phyloP scores from a whole-genome alignment of 2,888 invertebrate genomes.

The Pantelozetes paolii region DNA sequence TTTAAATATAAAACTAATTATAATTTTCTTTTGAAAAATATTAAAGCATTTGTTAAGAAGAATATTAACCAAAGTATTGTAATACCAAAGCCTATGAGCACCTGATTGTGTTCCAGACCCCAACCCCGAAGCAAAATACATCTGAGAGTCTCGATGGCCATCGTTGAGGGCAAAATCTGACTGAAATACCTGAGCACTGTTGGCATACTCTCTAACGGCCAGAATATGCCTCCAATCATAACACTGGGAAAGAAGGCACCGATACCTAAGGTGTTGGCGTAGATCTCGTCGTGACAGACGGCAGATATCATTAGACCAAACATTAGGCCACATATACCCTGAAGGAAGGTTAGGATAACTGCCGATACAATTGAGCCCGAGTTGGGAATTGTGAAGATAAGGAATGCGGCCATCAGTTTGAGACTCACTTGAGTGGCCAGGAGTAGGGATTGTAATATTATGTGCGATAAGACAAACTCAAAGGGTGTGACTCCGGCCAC shows the following conservation, averaged over 20 bases:
- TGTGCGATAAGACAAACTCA: conserved; percentile 88
- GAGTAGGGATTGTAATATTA: conserved; percentile 87
- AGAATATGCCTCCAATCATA: conserved; percentile 40
- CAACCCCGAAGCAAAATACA: conserved; percentile 72
- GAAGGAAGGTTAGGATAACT: conserved; percentile 75
- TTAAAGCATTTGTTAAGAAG: conserved; percentile 21
- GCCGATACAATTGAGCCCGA: conserved; percentile 81
- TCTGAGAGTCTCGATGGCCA: conserved; percentile 70
- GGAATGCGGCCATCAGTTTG: conserved; percentile 83
- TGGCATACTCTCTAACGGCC: conserved; percentile 40
- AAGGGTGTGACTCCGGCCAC: conserved; percentile 86
- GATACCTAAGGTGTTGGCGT: conserved; percentile 40
- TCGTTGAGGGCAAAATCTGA: conserved; percentile 44
- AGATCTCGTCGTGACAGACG: conserved; percentile 41
- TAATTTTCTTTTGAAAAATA: conserved; percentile 33
- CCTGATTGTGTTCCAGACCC: conserved; percentile 62
- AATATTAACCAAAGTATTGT: conserved; percentile 70
- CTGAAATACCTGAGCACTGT: conserved; percentile 26
- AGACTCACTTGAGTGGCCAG: conserved; percentile 82
- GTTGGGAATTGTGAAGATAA: conserved; percentile 82
- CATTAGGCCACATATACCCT: conserved; percentile 92
- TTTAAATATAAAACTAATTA: conserved; percentile 20
- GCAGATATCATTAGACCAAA: conserved; percentile 61
- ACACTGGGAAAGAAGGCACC: conserved; percentile 40
- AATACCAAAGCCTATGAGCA: conserved; percentile 71